phyloP scores from a whole-genome alignment of 1,140 invertebrate genomes.

The Diabrotica virgifera region DNA sequence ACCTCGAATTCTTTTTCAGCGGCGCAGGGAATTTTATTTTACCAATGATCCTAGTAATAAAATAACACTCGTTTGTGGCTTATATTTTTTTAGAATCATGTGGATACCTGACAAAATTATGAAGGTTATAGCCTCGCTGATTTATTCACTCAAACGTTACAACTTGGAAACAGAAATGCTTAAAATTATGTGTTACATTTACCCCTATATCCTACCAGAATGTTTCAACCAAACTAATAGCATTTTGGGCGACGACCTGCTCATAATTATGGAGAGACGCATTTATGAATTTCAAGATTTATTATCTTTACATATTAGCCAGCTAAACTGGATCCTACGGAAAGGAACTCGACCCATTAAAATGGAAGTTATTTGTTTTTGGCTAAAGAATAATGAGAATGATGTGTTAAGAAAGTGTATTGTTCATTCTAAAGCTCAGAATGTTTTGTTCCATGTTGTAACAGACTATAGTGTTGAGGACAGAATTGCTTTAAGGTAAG shows the following conservation, averaged over 20 bases:
- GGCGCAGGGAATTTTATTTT: too few species aligned
- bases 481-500: neutral
- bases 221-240: neutral
- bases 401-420: slow-evolving; percentile 4
- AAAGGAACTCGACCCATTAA: neutral
- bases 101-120: slow-evolving; percentile 4
- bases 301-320: neutral
- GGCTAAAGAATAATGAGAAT: neutral
- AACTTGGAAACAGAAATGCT: neutral
- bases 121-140: neutral
- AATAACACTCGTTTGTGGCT: neutral
- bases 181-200: slow-evolving; percentile 8
- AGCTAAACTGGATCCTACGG: slow-evolving; percentile 7
- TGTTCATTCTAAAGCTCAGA: neutral
- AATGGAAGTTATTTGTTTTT: neutral
- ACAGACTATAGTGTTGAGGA: neutral
- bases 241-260: slow-evolving; percentile 6
- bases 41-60: too few species aligned
- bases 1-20: too few species aligned
- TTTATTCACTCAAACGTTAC: slow-evolving; percentile 3
- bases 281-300: neutral
- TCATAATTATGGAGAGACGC: slow-evolving; percentile 4
- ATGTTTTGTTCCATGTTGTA: slow-evolving; percentile 4
- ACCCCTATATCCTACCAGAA: neutral
- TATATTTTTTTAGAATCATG: neutral